Base-by-base conservation (phyloP, 2,888 invertebrate species). In the Cybosia mesomella region DNA sequence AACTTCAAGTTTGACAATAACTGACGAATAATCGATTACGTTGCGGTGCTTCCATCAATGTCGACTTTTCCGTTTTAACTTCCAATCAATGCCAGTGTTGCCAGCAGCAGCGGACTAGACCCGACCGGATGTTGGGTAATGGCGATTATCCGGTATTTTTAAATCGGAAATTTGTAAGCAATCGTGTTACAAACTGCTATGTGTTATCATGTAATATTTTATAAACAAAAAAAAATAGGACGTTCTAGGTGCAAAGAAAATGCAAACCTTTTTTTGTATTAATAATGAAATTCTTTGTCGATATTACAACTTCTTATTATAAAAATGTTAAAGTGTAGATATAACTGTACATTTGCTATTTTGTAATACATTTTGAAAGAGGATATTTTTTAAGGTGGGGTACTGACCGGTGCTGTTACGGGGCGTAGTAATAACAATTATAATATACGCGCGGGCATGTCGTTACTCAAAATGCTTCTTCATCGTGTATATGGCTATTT, bases 81-180 rank as follows among this genome's bases (percentile, higher is more conserved):
- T 72, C 68, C 68, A 77, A 66, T 74, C 82, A 76, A 74, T 67
- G 70, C 67, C 75, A 71, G 58, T 24, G 22, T 55, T 67, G 68
- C 70, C 75, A 72, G 34, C 15, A 76, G 81, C 77, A 76, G n/a
- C 49, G 18, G 9, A 49, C 49, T 76, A 76, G 74, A 75, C 79
- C 72, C 72, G 73, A 64, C 69, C 83, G 87, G 88, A 88, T 85
- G 77, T 82, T 65, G 73, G 63, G 70, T 87, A 89, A 89, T 88
- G 74, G 79, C 72, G 68, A 67, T 78, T 83, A 82, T 89, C 89
- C 89, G 86, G 83, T 83, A 78, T 85, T 86, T 85, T 84, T 76
- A 80, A 85, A 86, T 86, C 81, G 84, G 84, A 84, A 84, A 81
- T 79, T 77, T 67, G 68, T 73, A 72, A 65, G 69, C 75, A 68